Base-by-base conservation (phyloP, 2,888 invertebrate genomes). In the Cheiracanthium punctorium region DNA sequence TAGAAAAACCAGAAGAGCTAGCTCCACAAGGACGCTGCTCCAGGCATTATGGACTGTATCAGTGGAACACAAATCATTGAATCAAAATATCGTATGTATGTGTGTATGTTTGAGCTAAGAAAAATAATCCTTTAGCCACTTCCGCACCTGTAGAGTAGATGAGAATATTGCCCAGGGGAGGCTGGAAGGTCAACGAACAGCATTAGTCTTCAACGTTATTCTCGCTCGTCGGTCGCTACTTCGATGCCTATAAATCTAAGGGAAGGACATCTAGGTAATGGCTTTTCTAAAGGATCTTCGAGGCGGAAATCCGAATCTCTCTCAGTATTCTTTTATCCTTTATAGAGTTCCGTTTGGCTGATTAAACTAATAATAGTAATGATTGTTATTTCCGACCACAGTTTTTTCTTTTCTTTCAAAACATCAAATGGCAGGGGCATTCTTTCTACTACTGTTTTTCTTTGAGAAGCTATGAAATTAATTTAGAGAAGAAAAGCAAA, bases 121-220 rank as follows among this genome's bases (percentile, higher is more conserved):
- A 24, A 58, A 24, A 30, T 24, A 1, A 33, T 32, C 17, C 32
- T 70, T 52, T 73, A 71, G 65, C n/a, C 32, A 85, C 85, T 85
- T 85, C 85, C 85, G 85, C 80, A 85, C 74, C 77, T 58, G 65
- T 64, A 73, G 79, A 32, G 74, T 41, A 72, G 72, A 75, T 75
- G 28, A 32, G 67, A 41, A 67, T 67, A 20, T 73, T 69, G 73
- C 77, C 84, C 64, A 52, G 73, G 84, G 82, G 71, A 70, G 37
- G 64, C 76, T 28, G 52, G 67, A 85, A 28, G 85, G 85, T 85
- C 85, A 85, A 85, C 70, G 85, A 80, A 85, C 85, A 85, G 79
- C 33, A 84, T 73, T 77, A 58, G 79, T 33, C 74, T 70, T 58
- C 64, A 85, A 74, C 85, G 79, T 77, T 72, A 84, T 75, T 58